Evolutionary conservation across 2,797 vertebrate genomes (phyloP), one percentile per base, ranked within the genome.

Genomic region (Jordanella pulchra): DNA sequence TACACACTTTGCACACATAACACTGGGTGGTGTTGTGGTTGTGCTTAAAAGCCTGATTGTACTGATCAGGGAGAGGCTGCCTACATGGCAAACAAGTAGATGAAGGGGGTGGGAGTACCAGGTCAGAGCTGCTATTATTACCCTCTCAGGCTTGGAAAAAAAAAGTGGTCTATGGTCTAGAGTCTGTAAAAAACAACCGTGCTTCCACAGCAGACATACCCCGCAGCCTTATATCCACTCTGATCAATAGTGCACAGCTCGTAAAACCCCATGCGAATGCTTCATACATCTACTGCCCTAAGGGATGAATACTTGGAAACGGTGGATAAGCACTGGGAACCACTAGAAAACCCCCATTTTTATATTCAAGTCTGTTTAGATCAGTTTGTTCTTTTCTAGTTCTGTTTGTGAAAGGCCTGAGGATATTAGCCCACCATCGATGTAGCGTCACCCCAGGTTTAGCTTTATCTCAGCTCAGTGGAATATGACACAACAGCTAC

Each of bases 241-340:
- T 78, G 89, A 95, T 95, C 94, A 83, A 95, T 95, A 91, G 73
- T 56, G 79, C 84, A 83, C 89, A 80, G 75, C 77, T 78, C 61
- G 65, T 87, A 81, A 87, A 88, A 73, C 83, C 91, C 87, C 91
- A 78, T 82, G 90, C 86, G 90, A 84, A 73, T 74, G 79, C 79
- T 90, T 89, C 85, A 82, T 86, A 82, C 67, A 63, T 83, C 80
- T 58, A 77, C 42, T 13, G 84, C 90, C 89, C 83, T 89, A 85
- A 79, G 92, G 84, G 83, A 87, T 78, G 69, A 77, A 81, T 67
- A 73, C 74, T 42, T 15, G 12, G 65, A 72, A 27, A 77, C 21
- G 11, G 76, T 86, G 76, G 75, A 84, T 83, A 77, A 81, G 73
- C 69, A 63, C 75, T 23, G 61, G 73, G 21, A 63, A 56, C 68